Conservation (phyloP, 2,888 invertebrate species). For the Brachyopa scutellaris region DNA sequence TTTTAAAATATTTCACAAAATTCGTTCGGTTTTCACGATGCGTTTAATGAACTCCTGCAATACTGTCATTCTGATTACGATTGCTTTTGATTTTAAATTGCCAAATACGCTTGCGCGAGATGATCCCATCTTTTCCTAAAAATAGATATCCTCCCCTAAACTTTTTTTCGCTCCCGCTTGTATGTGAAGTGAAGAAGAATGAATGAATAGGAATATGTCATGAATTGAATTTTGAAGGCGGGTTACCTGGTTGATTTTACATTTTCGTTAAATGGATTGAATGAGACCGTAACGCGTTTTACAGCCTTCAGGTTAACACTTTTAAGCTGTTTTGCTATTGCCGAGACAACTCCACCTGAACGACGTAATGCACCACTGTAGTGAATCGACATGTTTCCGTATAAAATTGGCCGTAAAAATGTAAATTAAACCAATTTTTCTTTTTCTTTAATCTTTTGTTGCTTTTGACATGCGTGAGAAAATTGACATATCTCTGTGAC, state of each 20-base stretch:
- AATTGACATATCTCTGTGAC: slow-evolving; percentile 12
- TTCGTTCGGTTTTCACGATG: slow-evolving; percentile 31
- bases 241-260: slow-evolving; percentile 84
- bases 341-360: slow-evolving; percentile 87
- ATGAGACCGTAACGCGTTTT: slow-evolving; percentile 89
- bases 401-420: background rate
- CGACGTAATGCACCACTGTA: slow-evolving; percentile 86
- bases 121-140: slow-evolving; percentile 14
- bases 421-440: slow-evolving; percentile 6
- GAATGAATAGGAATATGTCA: slow-evolving; percentile 13
- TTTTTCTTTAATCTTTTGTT: background rate
- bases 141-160: slow-evolving; percentile 26
- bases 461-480: slow-evolving; percentile 36
- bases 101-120: slow-evolving; percentile 66
- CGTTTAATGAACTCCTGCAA: too few relatives aligned
- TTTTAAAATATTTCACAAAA: slow-evolving; percentile 7
- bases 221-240: background rate
- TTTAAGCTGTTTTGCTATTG: slow-evolving; percentile 88
- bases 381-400: slow-evolving; percentile 87
- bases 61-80: background rate
- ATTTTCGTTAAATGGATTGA: slow-evolving; percentile 92
- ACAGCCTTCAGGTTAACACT: slow-evolving; percentile 90
- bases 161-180: background rate
- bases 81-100: background rate
- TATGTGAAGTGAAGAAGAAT: slow-evolving; percentile 6